These are phyloP conservation scores for Cryptocephalus moraei DNA, from an alignment of 2,888 invertebrate genomes.

Conservation along the genomic window DNA sequence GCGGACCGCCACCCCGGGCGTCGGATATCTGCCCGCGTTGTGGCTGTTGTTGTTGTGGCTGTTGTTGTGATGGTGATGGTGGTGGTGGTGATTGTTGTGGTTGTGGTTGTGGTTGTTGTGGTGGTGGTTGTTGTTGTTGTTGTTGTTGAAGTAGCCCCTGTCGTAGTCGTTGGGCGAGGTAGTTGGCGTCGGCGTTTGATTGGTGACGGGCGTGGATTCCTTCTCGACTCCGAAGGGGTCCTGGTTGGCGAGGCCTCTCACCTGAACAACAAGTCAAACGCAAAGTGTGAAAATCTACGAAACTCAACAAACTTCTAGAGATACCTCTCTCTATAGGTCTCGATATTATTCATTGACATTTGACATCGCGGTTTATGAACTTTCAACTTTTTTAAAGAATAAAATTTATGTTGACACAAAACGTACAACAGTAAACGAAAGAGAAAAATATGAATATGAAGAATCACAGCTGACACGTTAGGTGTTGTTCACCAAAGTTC, in stretches of 20 bases:
- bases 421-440: too few relatives aligned
- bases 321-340: too few relatives aligned
- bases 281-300: not conserved
- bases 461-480: too few relatives aligned
- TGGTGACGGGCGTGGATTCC: slow-evolving; percentile 29
- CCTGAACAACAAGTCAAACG: not conserved
- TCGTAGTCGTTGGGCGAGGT: slow-evolving; percentile 38
- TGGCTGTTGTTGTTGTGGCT: slow-evolving; percentile 29
- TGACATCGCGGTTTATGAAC: too few relatives aligned
- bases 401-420: too few relatives aligned
- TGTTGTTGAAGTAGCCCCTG: slow-evolving; percentile 22
- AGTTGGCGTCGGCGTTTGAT: slow-evolving; percentile 37
- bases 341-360: too few relatives aligned
- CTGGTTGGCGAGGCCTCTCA: slow-evolving; percentile 14
- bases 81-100: slow-evolving; percentile 35
- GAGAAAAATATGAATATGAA: too few relatives aligned
- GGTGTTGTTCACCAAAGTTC: too few relatives aligned
- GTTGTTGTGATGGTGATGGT: slow-evolving; percentile 38
- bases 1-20: slow-evolving; percentile 9
- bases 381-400: too few relatives aligned
- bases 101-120: slow-evolving; percentile 21
- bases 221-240: slow-evolving; percentile 31
- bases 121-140: slow-evolving; percentile 23
- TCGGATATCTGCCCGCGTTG: slow-evolving; percentile 31
- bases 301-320: not conserved